These are phyloP conservation scores for Xanthostigma xanthostigma DNA, from an alignment of 2,888 invertebrate genomes.

Conservation along the genomic window DNA sequence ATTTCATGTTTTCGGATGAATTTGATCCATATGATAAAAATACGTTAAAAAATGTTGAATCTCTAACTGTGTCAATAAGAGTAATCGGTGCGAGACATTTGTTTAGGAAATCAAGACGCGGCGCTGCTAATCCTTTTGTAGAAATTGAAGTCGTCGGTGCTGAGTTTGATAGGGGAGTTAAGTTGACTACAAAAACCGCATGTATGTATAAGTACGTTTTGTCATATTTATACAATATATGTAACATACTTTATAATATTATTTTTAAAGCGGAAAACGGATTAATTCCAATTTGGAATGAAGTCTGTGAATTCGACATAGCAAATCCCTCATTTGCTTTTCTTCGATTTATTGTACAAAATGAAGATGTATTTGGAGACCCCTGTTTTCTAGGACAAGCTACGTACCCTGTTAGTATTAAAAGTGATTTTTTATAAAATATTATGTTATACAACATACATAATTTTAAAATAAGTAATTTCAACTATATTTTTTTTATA, in stretches of 20 bases:
- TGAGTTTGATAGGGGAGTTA: constrained; percentile 66
- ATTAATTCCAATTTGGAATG: constrained; percentile 82
- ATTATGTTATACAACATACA: neutral
- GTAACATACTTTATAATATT: constrained; percentile 8
- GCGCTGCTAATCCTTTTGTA: constrained; percentile 79
- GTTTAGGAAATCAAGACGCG: constrained; percentile 61
- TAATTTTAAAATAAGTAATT: neutral
- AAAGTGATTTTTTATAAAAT: neutral
- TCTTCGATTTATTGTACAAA: constrained; percentile 75
- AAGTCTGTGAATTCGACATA: constrained; percentile 63
- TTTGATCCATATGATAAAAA: constrained; percentile 64
- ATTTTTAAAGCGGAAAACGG: constrained; percentile 68
- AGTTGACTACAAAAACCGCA: constrained; percentile 71
- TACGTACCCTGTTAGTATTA: constrained; percentile 59
- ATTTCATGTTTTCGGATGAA: constrained; percentile 66
- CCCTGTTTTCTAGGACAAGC: constrained; percentile 94
- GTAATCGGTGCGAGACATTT: constrained; percentile 85
- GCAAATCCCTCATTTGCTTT: constrained; percentile 73
- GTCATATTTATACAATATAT: neutral
- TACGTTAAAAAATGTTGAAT: constrained; percentile 39
- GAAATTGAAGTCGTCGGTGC: constrained; percentile 84
- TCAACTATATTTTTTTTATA: constrained; percentile 20
- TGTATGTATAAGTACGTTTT: constrained; percentile 35
- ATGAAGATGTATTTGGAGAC: constrained; percentile 96
- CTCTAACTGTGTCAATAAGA: constrained; percentile 50